Conservation (phyloP, 2,113 vertebrate genomes). For the Pygoscelis antarcticus region DNA sequence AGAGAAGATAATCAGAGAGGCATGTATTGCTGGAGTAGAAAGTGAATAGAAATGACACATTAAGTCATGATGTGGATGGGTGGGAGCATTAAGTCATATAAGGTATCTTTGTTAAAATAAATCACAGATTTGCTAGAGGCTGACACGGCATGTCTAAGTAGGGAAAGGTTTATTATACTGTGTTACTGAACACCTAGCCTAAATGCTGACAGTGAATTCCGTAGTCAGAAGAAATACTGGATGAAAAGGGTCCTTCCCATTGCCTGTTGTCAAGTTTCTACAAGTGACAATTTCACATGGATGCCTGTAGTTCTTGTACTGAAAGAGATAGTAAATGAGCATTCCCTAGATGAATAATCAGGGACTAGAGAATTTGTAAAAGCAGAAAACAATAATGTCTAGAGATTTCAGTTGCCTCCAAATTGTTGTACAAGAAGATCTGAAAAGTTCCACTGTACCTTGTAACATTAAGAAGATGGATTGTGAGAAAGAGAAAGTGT, state of each 20-base stretch:
- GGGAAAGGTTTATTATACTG: background rate
- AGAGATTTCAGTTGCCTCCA: background rate
- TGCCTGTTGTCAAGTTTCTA: background rate
- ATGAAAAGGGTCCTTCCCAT: background rate
- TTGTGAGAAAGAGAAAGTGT: background rate
- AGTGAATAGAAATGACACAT: background rate
- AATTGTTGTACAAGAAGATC: background rate
- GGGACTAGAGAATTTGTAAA: background rate
- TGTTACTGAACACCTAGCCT: background rate
- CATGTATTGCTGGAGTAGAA: background rate
- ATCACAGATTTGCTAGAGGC: background rate
- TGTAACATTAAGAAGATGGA: background rate
- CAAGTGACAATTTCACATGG: background rate
- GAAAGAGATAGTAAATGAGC: background rate
- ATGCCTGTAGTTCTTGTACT: background rate
- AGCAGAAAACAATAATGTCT: background rate
- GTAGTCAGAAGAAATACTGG: background rate
- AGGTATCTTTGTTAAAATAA: background rate
- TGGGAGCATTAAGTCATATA: background rate
- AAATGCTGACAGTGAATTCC: background rate
- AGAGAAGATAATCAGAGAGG: background rate
- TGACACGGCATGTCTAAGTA: background rate
- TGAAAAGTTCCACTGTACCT: background rate
- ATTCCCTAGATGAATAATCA: background rate
- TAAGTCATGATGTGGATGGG: background rate